Percentiles rank a stretch among this genome's conserved stretches.
phyloP scores from a whole-genome alignment of 2,888 invertebrate species.

The Dicyrtoma fusca region DNA sequence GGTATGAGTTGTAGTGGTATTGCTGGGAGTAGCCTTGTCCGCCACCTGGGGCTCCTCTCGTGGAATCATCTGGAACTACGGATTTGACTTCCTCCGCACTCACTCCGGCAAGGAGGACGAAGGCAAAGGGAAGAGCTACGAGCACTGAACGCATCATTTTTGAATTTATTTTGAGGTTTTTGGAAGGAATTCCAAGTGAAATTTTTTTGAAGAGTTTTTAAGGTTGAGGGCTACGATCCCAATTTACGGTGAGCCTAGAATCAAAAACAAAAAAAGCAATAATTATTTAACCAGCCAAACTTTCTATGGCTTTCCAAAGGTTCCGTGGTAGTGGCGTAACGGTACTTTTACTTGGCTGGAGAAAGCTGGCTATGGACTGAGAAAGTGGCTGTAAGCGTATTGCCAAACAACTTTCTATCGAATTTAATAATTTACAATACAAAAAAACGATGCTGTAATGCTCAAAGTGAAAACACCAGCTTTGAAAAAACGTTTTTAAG shows the following conservation, averaged over 20 bases:
- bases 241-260: constrained; percentile 13
- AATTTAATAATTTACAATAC: too few species aligned
- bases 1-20: constrained; percentile 57
- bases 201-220: not conserved
- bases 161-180: constrained; percentile 3
- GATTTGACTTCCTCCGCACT: constrained; percentile 54
- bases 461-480: too few species aligned
- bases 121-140: constrained; percentile 56
- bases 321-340: too few species aligned
- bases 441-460: too few species aligned
- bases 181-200: constrained; percentile 9
- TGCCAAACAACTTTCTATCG: too few species aligned
- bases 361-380: too few species aligned
- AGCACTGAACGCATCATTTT: constrained; percentile 56
- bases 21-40: constrained; percentile 53
- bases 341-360: too few species aligned
- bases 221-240: not conserved
- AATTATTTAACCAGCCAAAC: not conserved
- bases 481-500: too few species aligned
- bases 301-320: too few species aligned
- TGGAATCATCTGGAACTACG: constrained; percentile 50
- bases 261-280: not conserved
- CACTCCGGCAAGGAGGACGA: constrained; percentile 56
- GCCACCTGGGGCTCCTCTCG: constrained; percentile 44
- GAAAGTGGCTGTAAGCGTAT: too few species aligned